These are phyloP conservation scores for Philonicus albiceps DNA, from an alignment of 2,888 invertebrate species.

Conservation along the genomic window DNA sequence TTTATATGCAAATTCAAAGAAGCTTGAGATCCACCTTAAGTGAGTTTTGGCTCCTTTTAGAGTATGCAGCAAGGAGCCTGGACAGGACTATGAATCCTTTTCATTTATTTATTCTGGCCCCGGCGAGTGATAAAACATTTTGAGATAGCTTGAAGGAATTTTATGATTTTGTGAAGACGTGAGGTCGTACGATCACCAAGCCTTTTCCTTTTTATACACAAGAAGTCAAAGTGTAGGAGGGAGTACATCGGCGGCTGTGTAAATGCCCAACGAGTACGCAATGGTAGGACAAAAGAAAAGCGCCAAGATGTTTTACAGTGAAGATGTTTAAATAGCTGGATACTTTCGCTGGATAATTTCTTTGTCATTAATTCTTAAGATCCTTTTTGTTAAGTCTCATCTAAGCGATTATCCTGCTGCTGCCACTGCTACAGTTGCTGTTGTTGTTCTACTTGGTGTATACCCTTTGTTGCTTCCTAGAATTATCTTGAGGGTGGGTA, in stretches of 20 bases:
- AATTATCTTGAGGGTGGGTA: slow-evolving; percentile 16
- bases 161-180: background rate
- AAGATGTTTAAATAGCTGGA: slow-evolving; percentile 27
- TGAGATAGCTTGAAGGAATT: background rate
- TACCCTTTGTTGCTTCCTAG: background rate
- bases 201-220: background rate
- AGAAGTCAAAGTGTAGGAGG: background rate
- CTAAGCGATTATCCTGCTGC: background rate
- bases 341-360: slow-evolving; percentile 13
- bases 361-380: slow-evolving; percentile 26
- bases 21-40: background rate
- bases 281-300: background rate
- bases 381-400: slow-evolving; percentile 15
- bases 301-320: background rate
- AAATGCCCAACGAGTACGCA: background rate
- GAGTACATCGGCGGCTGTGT: background rate
- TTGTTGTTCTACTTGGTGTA: background rate
- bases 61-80: background rate
- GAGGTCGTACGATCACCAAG: background rate
- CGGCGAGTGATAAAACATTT: background rate
- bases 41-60: background rate
- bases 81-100: background rate
- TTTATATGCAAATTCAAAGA: slow-evolving; percentile 15
- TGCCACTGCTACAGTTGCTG: background rate
- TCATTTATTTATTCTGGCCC: slow-evolving; percentile 15